A percentile compares a stretch with the other conserved stretches of the same genome.
Evolutionary conservation across 2,797 vertebrate species (phyloP).

Genomic region (Tamandua tetradactyla): DNA sequence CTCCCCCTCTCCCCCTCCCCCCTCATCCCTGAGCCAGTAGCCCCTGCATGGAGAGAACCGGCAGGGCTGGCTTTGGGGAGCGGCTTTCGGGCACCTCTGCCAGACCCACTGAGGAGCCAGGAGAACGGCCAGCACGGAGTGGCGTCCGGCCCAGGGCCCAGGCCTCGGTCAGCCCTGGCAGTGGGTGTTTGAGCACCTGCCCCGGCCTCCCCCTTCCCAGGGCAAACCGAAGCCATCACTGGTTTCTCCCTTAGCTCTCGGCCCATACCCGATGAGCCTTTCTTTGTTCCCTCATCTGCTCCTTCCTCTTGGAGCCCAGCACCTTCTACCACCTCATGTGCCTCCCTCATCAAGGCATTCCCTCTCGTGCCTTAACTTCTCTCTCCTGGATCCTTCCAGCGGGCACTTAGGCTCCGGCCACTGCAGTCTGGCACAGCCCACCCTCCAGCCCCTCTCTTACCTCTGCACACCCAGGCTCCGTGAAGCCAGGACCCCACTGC

Average conservation of each 20-base stretch:
- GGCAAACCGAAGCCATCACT: not conserved
- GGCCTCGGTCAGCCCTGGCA: too few species aligned
- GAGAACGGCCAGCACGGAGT: not conserved
- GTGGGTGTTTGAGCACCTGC: not conserved
- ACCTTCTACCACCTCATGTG: not conserved
- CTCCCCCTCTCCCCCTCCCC: not conserved
- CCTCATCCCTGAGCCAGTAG: too few species aligned
- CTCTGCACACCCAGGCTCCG: too few species aligned
- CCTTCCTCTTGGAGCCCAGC: not conserved
- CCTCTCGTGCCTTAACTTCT: not conserved
- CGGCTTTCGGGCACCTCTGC: not conserved
- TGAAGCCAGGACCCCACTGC: too few species aligned
- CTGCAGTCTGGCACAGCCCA: not conserved
- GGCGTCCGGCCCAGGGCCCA: accelerated
- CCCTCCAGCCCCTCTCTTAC: not conserved
- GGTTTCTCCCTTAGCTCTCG: too few species aligned
- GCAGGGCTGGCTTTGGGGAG: not conserved
- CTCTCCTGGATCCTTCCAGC: not conserved
- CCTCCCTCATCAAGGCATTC: not conserved
- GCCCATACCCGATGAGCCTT: not conserved
- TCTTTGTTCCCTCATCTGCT: not conserved
- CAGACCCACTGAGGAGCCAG: too few species aligned
- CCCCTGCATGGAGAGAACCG: not conserved
- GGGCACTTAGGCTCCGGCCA: not conserved
- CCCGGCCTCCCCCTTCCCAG: not conserved